phyloP scores from a whole-genome alignment of 1,140 invertebrate genomes.

The Probaryconus sp. region DNA sequence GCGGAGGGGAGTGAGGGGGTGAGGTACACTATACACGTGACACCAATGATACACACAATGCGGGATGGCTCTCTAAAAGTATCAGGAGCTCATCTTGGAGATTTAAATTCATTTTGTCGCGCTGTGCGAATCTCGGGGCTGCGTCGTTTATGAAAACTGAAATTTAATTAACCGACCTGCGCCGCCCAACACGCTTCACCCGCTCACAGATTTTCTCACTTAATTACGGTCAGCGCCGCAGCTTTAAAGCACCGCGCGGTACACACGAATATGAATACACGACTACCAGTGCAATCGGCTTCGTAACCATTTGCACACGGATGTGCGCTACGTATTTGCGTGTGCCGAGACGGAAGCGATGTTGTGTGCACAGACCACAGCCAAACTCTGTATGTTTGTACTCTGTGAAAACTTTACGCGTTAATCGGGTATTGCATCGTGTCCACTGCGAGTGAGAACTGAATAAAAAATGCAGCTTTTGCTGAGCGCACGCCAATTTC shows the following conservation, averaged over 20 bases:
- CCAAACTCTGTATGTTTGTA: conserved; percentile 57
- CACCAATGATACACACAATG: background rate
- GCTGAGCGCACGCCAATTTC: conserved; percentile 19
- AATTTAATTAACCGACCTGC: conserved; percentile 62
- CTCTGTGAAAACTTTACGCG: conserved; percentile 55
- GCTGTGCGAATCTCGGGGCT: conserved; percentile 7
- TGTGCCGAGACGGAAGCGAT: conserved; percentile 49
- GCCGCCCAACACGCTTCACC: conserved; percentile 18
- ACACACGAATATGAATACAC: conserved; percentile 46
- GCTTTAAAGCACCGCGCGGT: conserved; percentile 41
- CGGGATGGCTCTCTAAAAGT: conserved; percentile 7
- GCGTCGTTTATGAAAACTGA: conserved; percentile 52
- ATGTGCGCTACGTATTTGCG: conserved; percentile 50
- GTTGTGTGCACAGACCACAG: conserved; percentile 56
- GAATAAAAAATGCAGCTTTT: conserved; percentile 53
- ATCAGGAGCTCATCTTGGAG: conserved; percentile 21
- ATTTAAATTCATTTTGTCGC: conserved; percentile 38
- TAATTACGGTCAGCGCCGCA: conserved; percentile 53
- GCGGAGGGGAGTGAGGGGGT: too few relatives aligned
- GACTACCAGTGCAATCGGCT: conserved; percentile 45
- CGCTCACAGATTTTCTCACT: conserved; percentile 52
- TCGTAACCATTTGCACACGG: conserved; percentile 52
- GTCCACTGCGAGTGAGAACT: conserved; percentile 32
- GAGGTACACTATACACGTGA: background rate
- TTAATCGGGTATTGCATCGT: conserved; percentile 35